A percentile compares a stretch with the other conserved stretches of the same genome.
These are phyloP conservation scores for Clavelina lepadiformis DNA, from an alignment of 23 tunicate genomes.

Conservation along the genomic window DNA sequence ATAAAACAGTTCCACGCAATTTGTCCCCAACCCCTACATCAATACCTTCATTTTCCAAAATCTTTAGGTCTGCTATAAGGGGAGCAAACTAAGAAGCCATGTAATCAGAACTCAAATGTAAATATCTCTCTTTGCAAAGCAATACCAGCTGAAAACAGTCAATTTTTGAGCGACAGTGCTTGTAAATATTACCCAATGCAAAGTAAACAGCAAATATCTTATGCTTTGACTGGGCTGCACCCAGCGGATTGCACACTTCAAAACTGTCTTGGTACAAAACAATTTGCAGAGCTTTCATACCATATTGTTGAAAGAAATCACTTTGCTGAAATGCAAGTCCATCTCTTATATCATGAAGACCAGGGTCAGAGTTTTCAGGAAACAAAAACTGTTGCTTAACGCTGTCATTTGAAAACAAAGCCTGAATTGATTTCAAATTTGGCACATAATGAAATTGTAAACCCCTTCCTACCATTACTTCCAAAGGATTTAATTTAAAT, in stretches of 20 bases:
- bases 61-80: slow-evolving; percentile 27
- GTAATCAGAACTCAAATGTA: neutral
- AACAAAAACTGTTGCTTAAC: slow-evolving; percentile 4
- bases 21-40: slow-evolving; percentile 28
- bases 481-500: too few species aligned
- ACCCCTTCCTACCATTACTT: too few species aligned
- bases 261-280: slow-evolving; percentile 34
- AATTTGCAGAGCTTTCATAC: neutral
- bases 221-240: slow-evolving; percentile 16
- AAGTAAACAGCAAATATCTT: slow-evolving; percentile 32
- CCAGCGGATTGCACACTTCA: slow-evolving; percentile 34
- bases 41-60: slow-evolving; percentile 35
- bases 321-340: slow-evolving; percentile 9
- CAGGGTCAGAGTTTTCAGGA: neutral
- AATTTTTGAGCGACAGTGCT: slow-evolving; percentile 13
- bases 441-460: slow-evolving; percentile 25
- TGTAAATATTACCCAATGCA: slow-evolving; percentile 22
- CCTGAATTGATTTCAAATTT: neutral
- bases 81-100: slow-evolving; percentile 7
- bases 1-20: slow-evolving; percentile 4
- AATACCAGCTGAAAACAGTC: slow-evolving; percentile 29
- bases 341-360: slow-evolving; percentile 15
- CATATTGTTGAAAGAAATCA: neutral
- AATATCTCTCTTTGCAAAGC: slow-evolving; percentile 27
- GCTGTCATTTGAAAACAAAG: neutral